Conservation (phyloP, 2,113 vertebrate genomes). For the Columba livia region DNA sequence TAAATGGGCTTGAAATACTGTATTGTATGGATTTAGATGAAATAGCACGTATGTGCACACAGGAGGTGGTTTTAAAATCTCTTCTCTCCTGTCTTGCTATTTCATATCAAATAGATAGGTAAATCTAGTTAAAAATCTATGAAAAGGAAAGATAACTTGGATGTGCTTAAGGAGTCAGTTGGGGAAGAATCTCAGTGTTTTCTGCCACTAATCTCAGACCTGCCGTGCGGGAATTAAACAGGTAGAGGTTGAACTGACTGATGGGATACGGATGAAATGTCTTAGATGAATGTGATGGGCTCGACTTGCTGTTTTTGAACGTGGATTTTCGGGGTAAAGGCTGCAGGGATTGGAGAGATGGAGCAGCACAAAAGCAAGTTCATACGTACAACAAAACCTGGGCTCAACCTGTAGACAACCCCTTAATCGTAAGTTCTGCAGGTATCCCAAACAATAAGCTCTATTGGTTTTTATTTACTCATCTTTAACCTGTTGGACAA, state of each 20-base stretch:
- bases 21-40: neutral
- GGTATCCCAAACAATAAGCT: neutral
- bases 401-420: neutral
- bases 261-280: neutral
- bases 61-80: neutral
- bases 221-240: neutral
- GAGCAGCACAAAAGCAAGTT: neutral
- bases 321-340: neutral
- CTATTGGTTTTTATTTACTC: neutral
- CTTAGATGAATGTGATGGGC: neutral
- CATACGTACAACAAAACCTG: neutral
- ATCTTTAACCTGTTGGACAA: neutral
- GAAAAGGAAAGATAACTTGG: neutral
- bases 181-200: neutral
- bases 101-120: neutral
- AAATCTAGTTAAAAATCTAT: neutral
- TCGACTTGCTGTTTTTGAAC: neutral
- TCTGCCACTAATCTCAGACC: too few species aligned
- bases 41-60: rapidly evolving
- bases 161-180: neutral
- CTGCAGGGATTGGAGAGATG: neutral
- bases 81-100: neutral
- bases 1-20: neutral
- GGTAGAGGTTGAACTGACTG: too few species aligned
- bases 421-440: neutral